Evolutionary conservation across 2,113 vertebrate species (phyloP).

Genomic region (Sporophila hypoxantha): DNA sequence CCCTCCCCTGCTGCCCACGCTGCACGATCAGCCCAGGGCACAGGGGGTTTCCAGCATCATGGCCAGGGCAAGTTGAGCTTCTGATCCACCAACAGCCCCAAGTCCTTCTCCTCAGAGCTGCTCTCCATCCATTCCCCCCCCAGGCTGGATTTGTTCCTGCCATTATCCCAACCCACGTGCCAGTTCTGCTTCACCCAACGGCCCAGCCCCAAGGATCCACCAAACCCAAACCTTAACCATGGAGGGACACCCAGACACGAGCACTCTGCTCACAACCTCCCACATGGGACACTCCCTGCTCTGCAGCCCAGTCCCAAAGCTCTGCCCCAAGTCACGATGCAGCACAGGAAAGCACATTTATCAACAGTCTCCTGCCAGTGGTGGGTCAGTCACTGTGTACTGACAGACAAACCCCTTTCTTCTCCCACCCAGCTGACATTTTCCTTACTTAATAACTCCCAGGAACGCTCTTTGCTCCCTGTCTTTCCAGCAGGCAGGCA

Average conservation of each 20-base stretch:
- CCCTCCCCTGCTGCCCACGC: not conserved
- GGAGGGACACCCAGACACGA: not conserved
- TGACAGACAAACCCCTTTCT: not conserved
- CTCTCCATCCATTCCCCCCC: not conserved
- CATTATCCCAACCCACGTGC: rapidly evolving
- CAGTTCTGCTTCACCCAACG: rapidly evolving
- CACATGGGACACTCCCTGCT: rapidly evolving
- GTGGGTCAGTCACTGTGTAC: not conserved
- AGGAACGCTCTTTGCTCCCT: not conserved
- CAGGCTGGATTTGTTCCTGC: not conserved
- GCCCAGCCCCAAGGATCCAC: not conserved
- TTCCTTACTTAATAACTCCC: rapidly evolving
- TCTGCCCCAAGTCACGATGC: not conserved
- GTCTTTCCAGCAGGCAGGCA: not conserved
- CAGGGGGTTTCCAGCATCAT: not conserved
- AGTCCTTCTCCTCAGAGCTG: not conserved
- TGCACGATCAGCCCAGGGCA: not conserved
- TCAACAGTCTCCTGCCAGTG: rapidly evolving
- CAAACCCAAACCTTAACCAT: rapidly evolving
- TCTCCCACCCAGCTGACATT: not conserved
- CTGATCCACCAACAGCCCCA: not conserved
- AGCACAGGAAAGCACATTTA: too few relatives aligned
- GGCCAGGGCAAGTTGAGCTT: not conserved
- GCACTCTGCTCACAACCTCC: not conserved
- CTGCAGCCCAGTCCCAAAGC: not conserved